A percentile compares a stretch with the other conserved stretches of the same genome.
Evolutionary conservation across 2,113 vertebrate species (phyloP).

Genomic region (Myiagra hebetior): DNA sequence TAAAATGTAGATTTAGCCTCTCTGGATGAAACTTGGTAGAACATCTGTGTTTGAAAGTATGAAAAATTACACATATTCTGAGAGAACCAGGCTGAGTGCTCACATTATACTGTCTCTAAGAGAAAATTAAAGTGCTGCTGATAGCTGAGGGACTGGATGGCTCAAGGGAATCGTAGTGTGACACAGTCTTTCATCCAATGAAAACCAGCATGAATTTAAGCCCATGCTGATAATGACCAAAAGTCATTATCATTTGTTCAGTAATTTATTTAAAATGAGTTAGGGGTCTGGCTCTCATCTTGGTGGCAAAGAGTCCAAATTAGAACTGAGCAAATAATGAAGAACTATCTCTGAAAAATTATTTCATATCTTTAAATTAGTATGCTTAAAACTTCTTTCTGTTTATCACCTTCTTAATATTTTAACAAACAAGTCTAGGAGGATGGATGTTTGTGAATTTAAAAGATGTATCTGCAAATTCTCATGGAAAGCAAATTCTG

Average conservation of each 20-base stretch:
- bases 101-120: conserved; percentile 55
- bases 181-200: conserved; percentile 66
- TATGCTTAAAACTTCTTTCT: background rate
- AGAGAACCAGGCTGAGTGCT: conserved; percentile 57
- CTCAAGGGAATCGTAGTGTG: conserved; percentile 58
- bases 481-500: background rate
- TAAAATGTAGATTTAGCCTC: conserved; percentile 81
- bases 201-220: conserved; percentile 64
- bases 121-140: conserved; percentile 67
- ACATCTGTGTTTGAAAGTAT: conserved; percentile 63
- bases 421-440: background rate
- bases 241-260: conserved; percentile 62
- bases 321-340: conserved; percentile 21
- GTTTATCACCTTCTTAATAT: background rate
- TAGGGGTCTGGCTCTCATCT: conserved; percentile 26
- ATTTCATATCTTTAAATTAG: background rate
- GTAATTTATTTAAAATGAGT: conserved; percentile 62
- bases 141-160: conserved; percentile 60
- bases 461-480: background rate
- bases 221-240: conserved; percentile 52
- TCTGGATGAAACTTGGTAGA: conserved; percentile 68
- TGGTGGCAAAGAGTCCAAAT: conserved; percentile 23
- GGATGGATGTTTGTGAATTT: background rate
- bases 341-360: background rate
- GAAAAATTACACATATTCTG: conserved; percentile 61